Evolutionary conservation across 2,797 vertebrate genomes (phyloP).

Genomic region (Mycteria americana): DNA sequence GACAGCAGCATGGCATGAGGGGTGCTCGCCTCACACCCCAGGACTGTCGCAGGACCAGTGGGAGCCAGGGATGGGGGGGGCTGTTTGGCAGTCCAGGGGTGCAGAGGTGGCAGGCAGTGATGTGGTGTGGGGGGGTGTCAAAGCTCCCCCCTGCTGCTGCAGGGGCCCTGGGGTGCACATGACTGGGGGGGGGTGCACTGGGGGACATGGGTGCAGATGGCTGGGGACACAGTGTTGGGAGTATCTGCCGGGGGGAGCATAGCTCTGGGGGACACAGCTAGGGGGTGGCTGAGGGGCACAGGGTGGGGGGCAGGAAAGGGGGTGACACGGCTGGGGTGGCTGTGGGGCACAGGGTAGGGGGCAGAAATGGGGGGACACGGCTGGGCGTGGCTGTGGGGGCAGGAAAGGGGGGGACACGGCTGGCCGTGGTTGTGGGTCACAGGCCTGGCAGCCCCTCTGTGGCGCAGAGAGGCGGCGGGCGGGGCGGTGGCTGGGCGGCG

Average conservation of each 20-base stretch:
- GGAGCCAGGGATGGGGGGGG: not conserved
- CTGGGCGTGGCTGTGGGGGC: no score
- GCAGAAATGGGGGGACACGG: not conserved
- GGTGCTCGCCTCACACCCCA: rapidly evolving
- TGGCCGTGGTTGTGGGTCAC: not conserved
- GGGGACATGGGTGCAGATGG: rapidly evolving
- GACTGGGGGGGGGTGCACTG: not conserved
- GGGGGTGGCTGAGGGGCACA: not conserved
- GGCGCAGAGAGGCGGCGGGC: no score
- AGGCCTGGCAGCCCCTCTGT: rapidly evolving
- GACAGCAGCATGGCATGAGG: not conserved
- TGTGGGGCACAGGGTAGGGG: no score
- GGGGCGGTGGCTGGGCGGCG: no score
- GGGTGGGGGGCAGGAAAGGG: not conserved
- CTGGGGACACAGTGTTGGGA: not conserved
- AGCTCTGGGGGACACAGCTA: rapidly evolving
- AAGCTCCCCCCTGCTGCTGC: not conserved
- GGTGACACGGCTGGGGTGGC: no score
- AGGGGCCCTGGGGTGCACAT: rapidly evolving
- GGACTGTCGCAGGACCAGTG: not conserved
- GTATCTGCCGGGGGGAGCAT: rapidly evolving
- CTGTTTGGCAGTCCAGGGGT: no score
- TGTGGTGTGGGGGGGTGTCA: rapidly evolving
- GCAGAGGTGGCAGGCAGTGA: rapidly evolving
- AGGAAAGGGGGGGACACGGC: not conserved